phyloP scores from a whole-genome alignment of 2,797 vertebrate species.

The Caiman crocodilus region DNA sequence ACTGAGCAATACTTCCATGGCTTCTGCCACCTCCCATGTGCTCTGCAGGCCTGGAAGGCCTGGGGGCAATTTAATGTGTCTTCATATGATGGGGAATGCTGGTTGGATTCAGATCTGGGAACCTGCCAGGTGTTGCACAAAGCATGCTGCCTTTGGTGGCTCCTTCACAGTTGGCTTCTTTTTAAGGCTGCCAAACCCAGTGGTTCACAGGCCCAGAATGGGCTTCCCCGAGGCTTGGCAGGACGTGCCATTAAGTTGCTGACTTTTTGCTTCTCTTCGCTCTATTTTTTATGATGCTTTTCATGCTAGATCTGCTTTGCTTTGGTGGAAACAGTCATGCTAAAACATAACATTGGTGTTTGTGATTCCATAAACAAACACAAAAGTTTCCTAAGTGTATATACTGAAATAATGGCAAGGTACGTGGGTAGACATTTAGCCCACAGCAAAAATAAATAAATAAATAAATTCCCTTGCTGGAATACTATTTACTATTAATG shows the following conservation, averaged over 20 bases:
- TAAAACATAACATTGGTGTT: not conserved
- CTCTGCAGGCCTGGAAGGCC: too few relatives aligned
- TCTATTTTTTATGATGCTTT: not conserved
- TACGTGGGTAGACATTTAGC: slow-evolving; percentile 51
- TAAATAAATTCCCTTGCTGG: slow-evolving; percentile 43
- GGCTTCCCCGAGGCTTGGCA: rapidly evolving
- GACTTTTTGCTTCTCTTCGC: rapidly evolving
- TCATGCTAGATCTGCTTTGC: not conserved
- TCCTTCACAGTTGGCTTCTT: rapidly evolving
- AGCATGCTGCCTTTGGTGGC: not conserved
- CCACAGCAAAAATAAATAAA: slow-evolving; percentile 49
- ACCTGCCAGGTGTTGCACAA: rapidly evolving
- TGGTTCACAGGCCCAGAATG: not conserved
- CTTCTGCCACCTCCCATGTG: not conserved
- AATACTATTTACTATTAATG: slow-evolving; percentile 58
- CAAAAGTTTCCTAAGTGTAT: slow-evolving; percentile 1
- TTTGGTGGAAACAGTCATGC: rapidly evolving
- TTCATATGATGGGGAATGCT: not conserved
- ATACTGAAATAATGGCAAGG: slow-evolving; percentile 47
- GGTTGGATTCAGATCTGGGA: not conserved
- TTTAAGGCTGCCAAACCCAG: rapidly evolving
- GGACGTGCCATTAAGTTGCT: rapidly evolving
- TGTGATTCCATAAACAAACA: slow-evolving; percentile 32
- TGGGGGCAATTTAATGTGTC: not conserved
- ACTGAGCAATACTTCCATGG: not conserved